Evolutionary conservation across 2,113 vertebrate genomes (phyloP), one percentile per base, ranked within the genome.

Genomic region (Pteropus alecto): DNA sequence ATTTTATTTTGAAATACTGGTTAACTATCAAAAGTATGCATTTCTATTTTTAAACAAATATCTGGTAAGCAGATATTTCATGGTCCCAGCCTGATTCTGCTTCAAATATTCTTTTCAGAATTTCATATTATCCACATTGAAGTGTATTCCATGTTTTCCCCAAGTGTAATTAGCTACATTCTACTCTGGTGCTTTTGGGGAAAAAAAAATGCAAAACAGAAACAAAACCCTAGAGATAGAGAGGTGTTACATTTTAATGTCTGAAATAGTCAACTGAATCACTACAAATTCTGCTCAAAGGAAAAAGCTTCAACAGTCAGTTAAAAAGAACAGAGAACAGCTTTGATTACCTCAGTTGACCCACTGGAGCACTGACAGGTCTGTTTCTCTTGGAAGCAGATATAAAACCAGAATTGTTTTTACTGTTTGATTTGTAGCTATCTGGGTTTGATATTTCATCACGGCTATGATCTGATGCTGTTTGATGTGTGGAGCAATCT

Each of bases 331-430:
- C 26, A 97, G 56, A 96, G 95, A 95, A 70, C 33, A 93, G 97
- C 97, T 99, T 98, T 98, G 97, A 99, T 99, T 98, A 98, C 98
- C 98, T 98, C 96, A 97, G 91, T 35, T 98, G 98, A 98, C 98
- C 98, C 96, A 43, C 51, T 26, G 95, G 97, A 97, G 94, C 95
- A 95, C 95, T 98, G 97, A 95, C 95, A 96, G 97, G 97, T 97
- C 98, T 98, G 95, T 97, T 98, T 98, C 97, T 98, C 96, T 98
- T 92, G 79, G 95, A 98, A 95, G 89, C 71, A 51, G 95, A 98
- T 86, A 98, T 28, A 95, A 98, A 96, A 87, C 68, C 96, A 96
- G 97, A 98, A 98, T 98, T 98, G 94, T 96, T 97, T 98, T 97
- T 97, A 74, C 94, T 96, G 78, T 97, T 97, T 98, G 98, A 98